These are phyloP conservation scores for Habrosyne pyritoides DNA, from an alignment of 2,888 invertebrate genomes.

Conservation along the genomic window DNA sequence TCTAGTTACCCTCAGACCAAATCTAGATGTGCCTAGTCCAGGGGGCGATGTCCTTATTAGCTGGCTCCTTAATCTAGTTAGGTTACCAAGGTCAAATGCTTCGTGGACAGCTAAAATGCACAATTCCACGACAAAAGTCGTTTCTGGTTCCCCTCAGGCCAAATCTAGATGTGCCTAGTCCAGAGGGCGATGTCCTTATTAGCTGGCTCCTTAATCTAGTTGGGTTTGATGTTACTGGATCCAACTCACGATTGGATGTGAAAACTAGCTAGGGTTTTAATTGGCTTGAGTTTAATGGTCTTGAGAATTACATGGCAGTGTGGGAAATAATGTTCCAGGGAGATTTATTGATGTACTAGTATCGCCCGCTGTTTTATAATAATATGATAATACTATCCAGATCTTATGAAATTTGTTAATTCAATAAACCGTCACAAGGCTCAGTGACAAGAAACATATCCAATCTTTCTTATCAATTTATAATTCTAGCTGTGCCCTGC, in stretches of 20 bases:
- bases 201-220: neutral
- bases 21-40: neutral
- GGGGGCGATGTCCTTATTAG: neutral
- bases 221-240: conserved; percentile 7
- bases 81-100: too few species aligned
- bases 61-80: neutral
- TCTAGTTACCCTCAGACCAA: neutral
- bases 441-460: too few species aligned
- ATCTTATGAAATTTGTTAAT: too few species aligned
- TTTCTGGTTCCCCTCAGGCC: neutral
- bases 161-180: neutral
- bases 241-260: neutral
- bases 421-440: too few species aligned
- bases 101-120: neutral
- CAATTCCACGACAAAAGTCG: neutral
- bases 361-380: too few species aligned
- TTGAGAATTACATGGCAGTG: neutral
- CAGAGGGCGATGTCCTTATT: neutral
- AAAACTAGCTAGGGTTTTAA: neutral
- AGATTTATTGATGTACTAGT: too few species aligned
- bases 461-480: too few species aligned
- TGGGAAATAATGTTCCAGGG: too few species aligned
- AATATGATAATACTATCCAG: too few species aligned
- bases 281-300: neutral
- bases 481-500: too few species aligned